Percentiles rank a stretch among this genome's conserved stretches.
Conservation (phyloP, 2,888 invertebrate species). For the Heteropelma amictum region DNA sequence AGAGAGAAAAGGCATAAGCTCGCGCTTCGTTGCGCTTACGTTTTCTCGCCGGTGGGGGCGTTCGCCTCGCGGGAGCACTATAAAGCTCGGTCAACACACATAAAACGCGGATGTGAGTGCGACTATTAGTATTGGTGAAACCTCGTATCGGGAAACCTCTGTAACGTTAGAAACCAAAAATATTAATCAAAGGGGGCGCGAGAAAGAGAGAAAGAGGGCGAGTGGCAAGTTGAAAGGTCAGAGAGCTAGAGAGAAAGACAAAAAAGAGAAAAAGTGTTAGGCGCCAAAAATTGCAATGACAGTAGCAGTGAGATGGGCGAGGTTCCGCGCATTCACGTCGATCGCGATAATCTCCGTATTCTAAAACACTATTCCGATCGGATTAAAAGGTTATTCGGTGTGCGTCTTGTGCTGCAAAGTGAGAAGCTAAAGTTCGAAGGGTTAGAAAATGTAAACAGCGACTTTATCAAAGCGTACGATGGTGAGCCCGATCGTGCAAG, state of each 20-base stretch:
- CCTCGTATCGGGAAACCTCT: conserved; percentile 3
- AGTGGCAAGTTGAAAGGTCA: too few species aligned
- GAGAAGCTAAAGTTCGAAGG: too few species aligned
- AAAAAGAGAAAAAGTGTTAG: too few species aligned
- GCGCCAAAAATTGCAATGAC: conserved; percentile 55
- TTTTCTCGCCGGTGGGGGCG: conserved; percentile 47
- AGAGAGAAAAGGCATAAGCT: background rate
- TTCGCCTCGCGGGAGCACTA: conserved; percentile 25
- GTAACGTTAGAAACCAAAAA: background rate
- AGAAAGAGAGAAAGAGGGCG: background rate
- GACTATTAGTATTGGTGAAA: conserved; percentile 22
- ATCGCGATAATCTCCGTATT: conserved; percentile 54
- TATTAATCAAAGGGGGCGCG: background rate
- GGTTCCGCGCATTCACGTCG: conserved; percentile 61
- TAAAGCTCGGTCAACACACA: background rate
- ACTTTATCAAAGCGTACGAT: too few species aligned
- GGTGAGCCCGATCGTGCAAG: too few species aligned
- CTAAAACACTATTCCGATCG: conserved; percentile 50
- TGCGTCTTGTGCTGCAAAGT: conserved; percentile 38
- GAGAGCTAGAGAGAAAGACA: background rate
- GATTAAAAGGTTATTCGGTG: conserved; percentile 58
- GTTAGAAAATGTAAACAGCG: too few species aligned
- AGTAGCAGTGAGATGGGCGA: conserved; percentile 66
- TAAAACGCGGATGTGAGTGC: conserved; percentile 12
- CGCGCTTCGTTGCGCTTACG: conserved; percentile 30